phyloP scores from a whole-genome alignment of 2,797 vertebrate genomes.

The Poecilia wingei region DNA sequence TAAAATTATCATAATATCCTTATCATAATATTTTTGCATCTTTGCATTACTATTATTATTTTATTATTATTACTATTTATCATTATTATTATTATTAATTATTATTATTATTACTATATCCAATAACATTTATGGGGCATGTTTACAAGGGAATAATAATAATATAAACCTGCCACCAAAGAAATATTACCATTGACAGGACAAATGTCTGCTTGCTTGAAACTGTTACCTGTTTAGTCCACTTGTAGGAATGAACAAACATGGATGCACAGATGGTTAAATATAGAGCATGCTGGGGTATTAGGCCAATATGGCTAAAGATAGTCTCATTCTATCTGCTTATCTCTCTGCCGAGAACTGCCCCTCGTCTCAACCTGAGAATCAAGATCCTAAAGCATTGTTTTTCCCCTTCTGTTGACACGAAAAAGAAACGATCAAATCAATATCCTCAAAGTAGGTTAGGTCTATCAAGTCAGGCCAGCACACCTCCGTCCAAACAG shows the following conservation, averaged over 20 bases:
- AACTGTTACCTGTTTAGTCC: slow-evolving; percentile 28
- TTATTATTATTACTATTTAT: too few species aligned
- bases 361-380: slow-evolving; percentile 28
- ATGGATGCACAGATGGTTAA: slow-evolving; percentile 50
- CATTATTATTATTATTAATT: too few species aligned
- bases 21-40: background rate
- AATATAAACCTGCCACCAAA: background rate
- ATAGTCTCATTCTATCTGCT: slow-evolving; percentile 81
- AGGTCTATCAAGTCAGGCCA: background rate
- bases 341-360: slow-evolving; percentile 56
- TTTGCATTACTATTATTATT: background rate
- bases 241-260: slow-evolving; percentile 39
- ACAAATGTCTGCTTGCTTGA: background rate
- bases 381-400: slow-evolving; percentile 20
- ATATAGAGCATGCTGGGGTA: slow-evolving; percentile 74
- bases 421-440: slow-evolving; percentile 24
- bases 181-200: background rate
- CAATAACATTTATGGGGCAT: background rate
- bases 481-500: slow-evolving; percentile 26
- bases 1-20: background rate
- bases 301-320: slow-evolving; percentile 78
- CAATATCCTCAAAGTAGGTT: slow-evolving; percentile 12
- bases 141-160: background rate
- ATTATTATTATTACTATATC: background rate
- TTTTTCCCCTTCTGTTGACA: slow-evolving; percentile 7